Conservation (phyloP, 2,797 vertebrate genomes). For the Danio kyathit region DNA sequence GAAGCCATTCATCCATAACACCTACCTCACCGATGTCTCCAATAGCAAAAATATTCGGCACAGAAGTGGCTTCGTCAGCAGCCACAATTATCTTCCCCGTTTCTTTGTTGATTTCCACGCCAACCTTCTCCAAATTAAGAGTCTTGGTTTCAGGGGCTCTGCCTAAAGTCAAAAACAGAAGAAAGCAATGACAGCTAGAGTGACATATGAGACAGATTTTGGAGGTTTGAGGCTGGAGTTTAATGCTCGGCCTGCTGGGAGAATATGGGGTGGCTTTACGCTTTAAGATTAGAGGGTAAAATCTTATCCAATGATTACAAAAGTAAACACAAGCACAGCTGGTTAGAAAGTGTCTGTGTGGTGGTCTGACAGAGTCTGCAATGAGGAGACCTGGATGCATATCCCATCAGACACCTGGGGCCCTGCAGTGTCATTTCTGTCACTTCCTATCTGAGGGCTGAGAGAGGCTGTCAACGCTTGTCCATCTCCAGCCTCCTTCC, state of each 20-base stretch:
- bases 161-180: slow-evolving; percentile 78
- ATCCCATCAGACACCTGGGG: slow-evolving; percentile 77
- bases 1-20: neutral
- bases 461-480: slow-evolving; percentile 84
- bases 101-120: slow-evolving; percentile 80
- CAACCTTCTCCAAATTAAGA: slow-evolving; percentile 84
- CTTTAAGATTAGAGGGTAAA: slow-evolving; percentile 20
- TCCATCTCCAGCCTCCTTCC: slow-evolving; percentile 70
- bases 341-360: slow-evolving; percentile 46
- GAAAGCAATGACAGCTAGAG: slow-evolving; percentile 45
- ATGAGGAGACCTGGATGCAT: slow-evolving; percentile 62
- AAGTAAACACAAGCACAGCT: slow-evolving; percentile 67
- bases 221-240: neutral
- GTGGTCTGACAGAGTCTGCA: slow-evolving; percentile 40
- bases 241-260: neutral
- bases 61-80: slow-evolving; percentile 84
- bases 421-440: slow-evolving; percentile 81
- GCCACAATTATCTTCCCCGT: slow-evolving; percentile 90
- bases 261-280: slow-evolving; percentile 7
- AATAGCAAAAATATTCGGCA: slow-evolving; percentile 90
- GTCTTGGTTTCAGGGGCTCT: slow-evolving; percentile 84
- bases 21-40: slow-evolving; percentile 92
- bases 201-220: slow-evolving; percentile 39
- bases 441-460: slow-evolving; percentile 84
- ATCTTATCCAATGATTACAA: slow-evolving; percentile 57